A percentile compares a stretch with the other conserved stretches of the same genome.
Conservation (phyloP, 2,113 vertebrate genomes). For the Proteles cristata region DNA sequence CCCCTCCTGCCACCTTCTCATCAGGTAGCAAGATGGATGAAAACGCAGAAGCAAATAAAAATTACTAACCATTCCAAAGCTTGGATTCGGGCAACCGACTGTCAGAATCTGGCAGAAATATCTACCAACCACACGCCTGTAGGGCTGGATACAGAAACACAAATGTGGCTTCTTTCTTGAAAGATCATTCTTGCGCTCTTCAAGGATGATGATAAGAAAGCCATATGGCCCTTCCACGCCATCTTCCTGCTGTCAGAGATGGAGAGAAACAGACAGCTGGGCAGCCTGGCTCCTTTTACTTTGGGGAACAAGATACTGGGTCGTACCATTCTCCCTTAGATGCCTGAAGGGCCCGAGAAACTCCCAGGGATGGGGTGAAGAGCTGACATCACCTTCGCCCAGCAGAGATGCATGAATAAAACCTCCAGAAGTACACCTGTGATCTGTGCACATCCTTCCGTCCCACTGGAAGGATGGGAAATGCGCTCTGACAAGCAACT, state of each 20-base stretch:
- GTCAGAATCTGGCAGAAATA: background rate
- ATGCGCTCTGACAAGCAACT: background rate
- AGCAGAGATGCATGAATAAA: background rate
- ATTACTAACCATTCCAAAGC: background rate
- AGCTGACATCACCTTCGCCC: fast-evolving
- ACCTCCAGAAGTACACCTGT: background rate
- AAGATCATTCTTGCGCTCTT: background rate
- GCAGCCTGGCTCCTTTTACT: background rate
- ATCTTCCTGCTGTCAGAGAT: background rate
- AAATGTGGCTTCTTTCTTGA: background rate
- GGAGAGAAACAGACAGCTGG: background rate
- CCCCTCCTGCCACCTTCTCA: background rate
- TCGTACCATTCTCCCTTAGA: background rate
- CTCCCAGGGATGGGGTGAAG: background rate
- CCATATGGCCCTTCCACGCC: background rate
- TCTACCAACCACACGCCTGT: background rate
- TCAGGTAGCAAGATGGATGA: background rate
- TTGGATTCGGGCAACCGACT: background rate
- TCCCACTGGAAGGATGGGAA: background rate
- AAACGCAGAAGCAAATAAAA: background rate
- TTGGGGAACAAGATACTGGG: background rate
- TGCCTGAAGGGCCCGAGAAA: background rate
- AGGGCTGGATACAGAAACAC: background rate
- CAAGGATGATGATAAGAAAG: background rate
- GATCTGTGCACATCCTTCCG: background rate